These are phyloP conservation scores for Eufriesea mexicana DNA, from an alignment of 1,140 invertebrate genomes.

Conservation along the genomic window DNA sequence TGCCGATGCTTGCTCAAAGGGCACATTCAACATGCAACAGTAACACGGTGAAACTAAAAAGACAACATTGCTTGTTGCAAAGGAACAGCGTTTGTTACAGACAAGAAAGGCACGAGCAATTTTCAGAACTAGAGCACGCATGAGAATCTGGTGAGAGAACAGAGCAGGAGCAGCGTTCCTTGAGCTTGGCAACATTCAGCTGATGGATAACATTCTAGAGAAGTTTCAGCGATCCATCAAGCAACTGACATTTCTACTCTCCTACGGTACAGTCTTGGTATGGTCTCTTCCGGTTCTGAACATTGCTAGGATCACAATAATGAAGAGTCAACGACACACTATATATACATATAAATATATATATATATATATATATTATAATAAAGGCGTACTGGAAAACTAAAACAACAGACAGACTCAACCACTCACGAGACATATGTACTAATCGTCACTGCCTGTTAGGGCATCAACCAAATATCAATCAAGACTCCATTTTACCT, in stretches of 20 bases:
- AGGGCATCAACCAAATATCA: conserved; percentile 75
- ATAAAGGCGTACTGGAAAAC: conserved; percentile 59
- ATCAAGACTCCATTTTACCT: conserved; percentile 83
- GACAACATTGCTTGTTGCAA: conserved; percentile 11
- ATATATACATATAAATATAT: background rate
- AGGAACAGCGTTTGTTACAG: conserved; percentile 19
- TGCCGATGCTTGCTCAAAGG: conserved; percentile 44
- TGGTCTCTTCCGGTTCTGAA: conserved; percentile 50
- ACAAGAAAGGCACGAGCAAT: conserved; percentile 10
- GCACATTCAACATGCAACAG: conserved; percentile 59
- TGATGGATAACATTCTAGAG: background rate
- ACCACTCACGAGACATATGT: conserved; percentile 79
- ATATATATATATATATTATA: background rate
- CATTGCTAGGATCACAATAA: conserved; percentile 37
- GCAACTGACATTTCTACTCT: background rate
- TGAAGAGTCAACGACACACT: conserved; percentile 7
- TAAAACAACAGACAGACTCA: conserved; percentile 75
- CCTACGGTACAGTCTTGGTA: background rate
- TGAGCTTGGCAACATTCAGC: background rate
- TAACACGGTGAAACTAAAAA: conserved; percentile 19
- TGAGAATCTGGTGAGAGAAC: background rate
- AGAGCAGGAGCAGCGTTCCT: background rate
- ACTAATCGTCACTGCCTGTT: conserved; percentile 73
- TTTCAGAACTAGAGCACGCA: conserved; percentile 25
- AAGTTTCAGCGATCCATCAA: background rate